phyloP scores from a whole-genome alignment of 1,140 invertebrate genomes.

The Pseudachorutes palmiensis region DNA sequence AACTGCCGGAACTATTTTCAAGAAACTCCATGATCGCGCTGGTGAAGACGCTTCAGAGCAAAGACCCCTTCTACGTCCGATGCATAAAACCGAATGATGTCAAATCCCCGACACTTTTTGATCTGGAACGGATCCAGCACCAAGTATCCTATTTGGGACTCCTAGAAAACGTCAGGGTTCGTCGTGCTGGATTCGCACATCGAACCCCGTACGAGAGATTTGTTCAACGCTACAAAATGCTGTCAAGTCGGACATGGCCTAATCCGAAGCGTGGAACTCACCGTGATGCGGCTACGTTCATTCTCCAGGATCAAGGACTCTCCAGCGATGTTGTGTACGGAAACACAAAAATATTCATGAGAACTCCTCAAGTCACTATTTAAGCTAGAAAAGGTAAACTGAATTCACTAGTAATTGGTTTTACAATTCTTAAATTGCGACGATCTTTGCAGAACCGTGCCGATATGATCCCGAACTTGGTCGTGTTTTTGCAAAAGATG shows the following conservation, averaged over 20 bases:
- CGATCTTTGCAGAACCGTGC: constrained; percentile 23
- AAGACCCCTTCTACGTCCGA: constrained; percentile 89
- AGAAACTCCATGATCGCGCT: constrained; percentile 86
- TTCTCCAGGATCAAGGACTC: constrained; percentile 72
- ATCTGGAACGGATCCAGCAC: constrained; percentile 69
- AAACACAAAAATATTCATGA: constrained; percentile 89
- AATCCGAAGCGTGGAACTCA: constrained; percentile 46
- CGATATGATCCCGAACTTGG: constrained; percentile 60
- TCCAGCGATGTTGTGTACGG: constrained; percentile 82
- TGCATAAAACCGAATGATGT: constrained; percentile 85
- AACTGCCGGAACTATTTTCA: constrained; percentile 88
- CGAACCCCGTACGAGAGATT: constrained; percentile 71
- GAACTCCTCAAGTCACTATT: constrained; percentile 83
- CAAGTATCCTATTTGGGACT: constrained; percentile 63
- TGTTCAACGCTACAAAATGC: constrained; percentile 80
- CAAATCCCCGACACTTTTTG: constrained; percentile 73
- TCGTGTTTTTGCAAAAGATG: constrained; percentile 86
- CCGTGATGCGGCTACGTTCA: constrained; percentile 70
- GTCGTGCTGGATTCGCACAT: constrained; percentile 87
- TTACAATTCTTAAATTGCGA: constrained; percentile 11
- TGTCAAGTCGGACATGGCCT: constrained; percentile 87
- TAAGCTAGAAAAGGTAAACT: constrained; percentile 63
- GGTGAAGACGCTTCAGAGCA: constrained; percentile 76
- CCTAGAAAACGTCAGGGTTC: constrained; percentile 85
- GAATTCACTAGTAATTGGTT: background rate